Evolutionary conservation across 2,113 vertebrate species (phyloP).

Genomic region (Cinclus mexicanus): DNA sequence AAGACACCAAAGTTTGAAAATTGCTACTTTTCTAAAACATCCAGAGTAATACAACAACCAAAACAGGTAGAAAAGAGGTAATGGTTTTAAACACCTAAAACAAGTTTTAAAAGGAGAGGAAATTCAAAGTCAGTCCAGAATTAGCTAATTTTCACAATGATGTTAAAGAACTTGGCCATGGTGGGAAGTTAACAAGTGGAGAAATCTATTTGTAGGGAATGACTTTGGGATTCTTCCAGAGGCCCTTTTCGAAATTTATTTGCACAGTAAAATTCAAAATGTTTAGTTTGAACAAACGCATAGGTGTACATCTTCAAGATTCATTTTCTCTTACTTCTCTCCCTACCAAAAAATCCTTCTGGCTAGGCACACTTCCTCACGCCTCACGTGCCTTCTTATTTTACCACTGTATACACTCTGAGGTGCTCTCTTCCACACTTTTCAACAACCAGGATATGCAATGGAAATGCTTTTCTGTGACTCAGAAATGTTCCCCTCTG

Average conservation of each 20-base stretch:
- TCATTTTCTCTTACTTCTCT: neutral
- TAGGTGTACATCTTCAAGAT: neutral
- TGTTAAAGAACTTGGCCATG: neutral
- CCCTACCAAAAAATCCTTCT: neutral
- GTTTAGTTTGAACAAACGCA: neutral
- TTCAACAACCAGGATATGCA: neutral
- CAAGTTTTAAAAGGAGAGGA: neutral
- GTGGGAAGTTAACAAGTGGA: neutral
- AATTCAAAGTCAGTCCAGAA: neutral
- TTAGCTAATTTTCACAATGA: neutral
- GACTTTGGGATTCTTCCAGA: neutral
- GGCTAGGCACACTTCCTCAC: neutral
- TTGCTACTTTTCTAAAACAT: neutral
- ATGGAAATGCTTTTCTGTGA: neutral
- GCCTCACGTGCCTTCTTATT: neutral
- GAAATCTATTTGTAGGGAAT: neutral
- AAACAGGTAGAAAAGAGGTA: neutral
- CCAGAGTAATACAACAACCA: neutral
- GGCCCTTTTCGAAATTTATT: neutral
- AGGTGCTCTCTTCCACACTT: neutral
- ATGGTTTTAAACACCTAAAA: neutral
- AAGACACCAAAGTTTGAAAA: neutral
- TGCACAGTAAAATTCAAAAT: neutral
- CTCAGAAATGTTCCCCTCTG: neutral
- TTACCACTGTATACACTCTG: neutral